Base-by-base conservation (phyloP, 2,113 vertebrate species). In the Chamaea fasciata region DNA sequence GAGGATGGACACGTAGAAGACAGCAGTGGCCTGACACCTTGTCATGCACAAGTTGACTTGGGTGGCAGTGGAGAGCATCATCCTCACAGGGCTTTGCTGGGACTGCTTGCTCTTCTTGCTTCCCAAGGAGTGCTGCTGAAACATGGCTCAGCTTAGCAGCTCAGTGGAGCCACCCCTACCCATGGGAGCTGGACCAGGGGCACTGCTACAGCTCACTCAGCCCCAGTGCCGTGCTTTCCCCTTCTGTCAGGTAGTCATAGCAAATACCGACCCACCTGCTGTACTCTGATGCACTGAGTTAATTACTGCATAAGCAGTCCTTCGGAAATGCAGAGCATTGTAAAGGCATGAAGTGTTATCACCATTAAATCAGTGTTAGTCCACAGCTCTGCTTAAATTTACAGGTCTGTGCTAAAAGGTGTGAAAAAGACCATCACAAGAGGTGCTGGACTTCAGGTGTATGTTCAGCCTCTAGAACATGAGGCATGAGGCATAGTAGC, bases 141-240 rank as follows among this genome's bases (percentile, higher is more conserved):
- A 53, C 33, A 7, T 0, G 0, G 27, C 52, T 75, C 17, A 26
- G 24, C 78, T 67, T 52, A 63, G 42, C 23, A 30, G 13, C 1
- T 0, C 62, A 35, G 67, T 0, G 3, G 33, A 60, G 18, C 12
- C 2, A 1, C 20, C 18, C 33, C 53, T 60, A 35, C 18, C 23
- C 0, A 0, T 5, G 55, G 64, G 33, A 59, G 23, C 0, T 1
- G 55, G 77, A 64, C 2, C 19, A 33, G 30, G 19, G 31, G 5
- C 19, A 31, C 28, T 63, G 50, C 71, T 7, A 6, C 46, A 42
- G 30, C 59, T 56, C 41, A 1, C 31, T 26, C 44, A 60, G n/a
- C 42, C 49, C 59, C 78, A 12, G 30, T 1, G 19, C 71, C 44
- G 11, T 0, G 1, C 62, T 26, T 52, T 85, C 56, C 44, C 26